phyloP scores from a whole-genome alignment of 2,113 vertebrate species.

The Aramus guarauna region DNA sequence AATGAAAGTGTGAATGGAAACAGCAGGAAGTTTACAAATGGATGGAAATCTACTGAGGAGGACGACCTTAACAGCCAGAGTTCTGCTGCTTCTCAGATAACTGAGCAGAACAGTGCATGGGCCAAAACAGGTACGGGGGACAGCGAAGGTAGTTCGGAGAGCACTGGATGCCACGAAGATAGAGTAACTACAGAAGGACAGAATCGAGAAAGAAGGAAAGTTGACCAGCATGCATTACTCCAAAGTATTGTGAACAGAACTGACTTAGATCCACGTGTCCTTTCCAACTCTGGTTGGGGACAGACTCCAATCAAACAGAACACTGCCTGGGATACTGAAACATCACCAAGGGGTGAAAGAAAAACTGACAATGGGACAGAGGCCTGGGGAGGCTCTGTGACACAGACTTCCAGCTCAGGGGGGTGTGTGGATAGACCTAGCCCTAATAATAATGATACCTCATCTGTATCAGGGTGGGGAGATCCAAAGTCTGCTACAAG shows the following conservation, averaged over 20 bases:
- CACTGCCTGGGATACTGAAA: slow-evolving; percentile 91
- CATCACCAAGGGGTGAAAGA: slow-evolving; percentile 77
- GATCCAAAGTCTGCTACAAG: slow-evolving; percentile 81
- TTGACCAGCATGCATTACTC: slow-evolving; percentile 75
- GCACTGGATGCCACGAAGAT: slow-evolving; percentile 83
- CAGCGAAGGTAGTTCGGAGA: slow-evolving; percentile 87
- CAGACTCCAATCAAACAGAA: slow-evolving; percentile 96
- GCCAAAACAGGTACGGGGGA: slow-evolving; percentile 79
- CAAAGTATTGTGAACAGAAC: slow-evolving; percentile 76
- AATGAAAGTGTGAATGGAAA: slow-evolving; percentile 72
- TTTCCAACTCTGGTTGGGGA: slow-evolving; percentile 97
- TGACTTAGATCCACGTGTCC: slow-evolving; percentile 93
- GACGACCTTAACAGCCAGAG: slow-evolving; percentile 78
- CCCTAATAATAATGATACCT: slow-evolving; percentile 75
- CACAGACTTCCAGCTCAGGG: slow-evolving; percentile 86
- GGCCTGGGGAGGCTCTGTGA: slow-evolving; percentile 84
- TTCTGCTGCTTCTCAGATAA: slow-evolving; percentile 58
- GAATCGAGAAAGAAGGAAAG: slow-evolving; percentile 77
- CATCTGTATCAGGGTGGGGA: slow-evolving; percentile 79
- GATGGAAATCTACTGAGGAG: slow-evolving; percentile 92
- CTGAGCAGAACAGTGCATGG: slow-evolving; percentile 77
- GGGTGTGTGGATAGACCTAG: slow-evolving; percentile 82
- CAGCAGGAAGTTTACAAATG: slow-evolving; percentile 86
- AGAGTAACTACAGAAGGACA: slow-evolving; percentile 72
- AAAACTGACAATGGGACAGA: slow-evolving; percentile 87